Conservation (phyloP, 1,140 invertebrate genomes). For the Stegodyphus mimosarum region DNA sequence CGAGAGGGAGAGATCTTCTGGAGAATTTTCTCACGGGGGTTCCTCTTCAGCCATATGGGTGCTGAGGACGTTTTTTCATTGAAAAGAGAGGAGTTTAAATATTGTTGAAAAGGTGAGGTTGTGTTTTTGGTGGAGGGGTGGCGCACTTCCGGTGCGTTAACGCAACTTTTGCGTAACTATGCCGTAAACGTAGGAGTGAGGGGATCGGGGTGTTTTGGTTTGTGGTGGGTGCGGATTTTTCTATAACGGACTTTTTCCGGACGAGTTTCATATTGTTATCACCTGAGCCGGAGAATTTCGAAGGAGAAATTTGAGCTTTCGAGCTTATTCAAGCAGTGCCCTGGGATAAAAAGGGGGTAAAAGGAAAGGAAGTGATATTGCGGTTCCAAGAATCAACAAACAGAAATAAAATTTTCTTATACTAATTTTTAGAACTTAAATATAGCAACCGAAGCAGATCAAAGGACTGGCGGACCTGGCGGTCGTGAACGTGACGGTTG, state of each 20-base stretch:
- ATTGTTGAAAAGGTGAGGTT: slow-evolving; percentile 37
- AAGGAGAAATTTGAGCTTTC: slow-evolving; percentile 5
- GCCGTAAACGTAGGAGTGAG: slow-evolving; percentile 58
- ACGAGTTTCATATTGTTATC: not conserved
- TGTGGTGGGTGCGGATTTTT: slow-evolving; percentile 33
- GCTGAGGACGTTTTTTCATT: slow-evolving; percentile 12
- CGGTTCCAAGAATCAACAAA: no score
- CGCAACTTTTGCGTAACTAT: slow-evolving; percentile 51
- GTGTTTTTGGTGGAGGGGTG: slow-evolving; percentile 6
- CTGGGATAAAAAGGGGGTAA: no score
- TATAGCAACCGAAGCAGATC: no score
- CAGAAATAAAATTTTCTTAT: no score
- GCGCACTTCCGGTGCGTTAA: slow-evolving; percentile 20
- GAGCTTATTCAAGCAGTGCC: not conserved
- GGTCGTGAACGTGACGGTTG: no score
- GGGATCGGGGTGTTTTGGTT: slow-evolving; percentile 11
- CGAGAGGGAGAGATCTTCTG: not conserved
- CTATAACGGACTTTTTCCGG: slow-evolving; percentile 44
- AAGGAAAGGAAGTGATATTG: no score
- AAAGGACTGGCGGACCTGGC: no score
- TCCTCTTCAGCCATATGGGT: slow-evolving; percentile 43
- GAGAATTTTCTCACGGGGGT: slow-evolving; percentile 53
- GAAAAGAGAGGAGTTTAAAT: slow-evolving; percentile 45
- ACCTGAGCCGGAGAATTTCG: not conserved
- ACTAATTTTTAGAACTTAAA: no score